Evolutionary conservation across 2,797 vertebrate genomes (phyloP).

Genomic region (Parotocinclus haroldoi): DNA sequence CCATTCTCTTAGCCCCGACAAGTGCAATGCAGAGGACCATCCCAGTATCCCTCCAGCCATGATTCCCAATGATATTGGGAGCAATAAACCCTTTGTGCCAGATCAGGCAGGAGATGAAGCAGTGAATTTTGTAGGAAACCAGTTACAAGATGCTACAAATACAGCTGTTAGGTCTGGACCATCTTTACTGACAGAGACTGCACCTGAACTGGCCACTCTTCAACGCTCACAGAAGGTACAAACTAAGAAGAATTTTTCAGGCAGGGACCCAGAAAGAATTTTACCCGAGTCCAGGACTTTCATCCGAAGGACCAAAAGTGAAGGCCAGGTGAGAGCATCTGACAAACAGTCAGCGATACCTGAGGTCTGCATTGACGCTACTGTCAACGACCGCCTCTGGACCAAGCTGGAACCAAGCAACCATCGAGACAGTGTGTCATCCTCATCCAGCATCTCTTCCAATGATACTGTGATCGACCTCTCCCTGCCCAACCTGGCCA

Average conservation of each 20-base stretch:
- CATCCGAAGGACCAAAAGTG: slow-evolving; percentile 71
- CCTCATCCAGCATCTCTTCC: slow-evolving; percentile 93
- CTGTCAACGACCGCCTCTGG: slow-evolving; percentile 84
- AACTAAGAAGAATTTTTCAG: slow-evolving; percentile 51
- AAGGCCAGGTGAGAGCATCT: slow-evolving; percentile 62
- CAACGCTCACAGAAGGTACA: slow-evolving; percentile 32
- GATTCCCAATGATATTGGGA: slow-evolving; percentile 41
- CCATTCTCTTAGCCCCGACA: slow-evolving; percentile 9
- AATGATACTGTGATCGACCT: slow-evolving; percentile 91
- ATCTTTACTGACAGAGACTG: slow-evolving; percentile 5
- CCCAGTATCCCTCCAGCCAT: slow-evolving; percentile 22
- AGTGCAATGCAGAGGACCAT: slow-evolving; percentile 20
- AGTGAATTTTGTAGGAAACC: not conserved
- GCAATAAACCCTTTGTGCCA: slow-evolving; percentile 18
- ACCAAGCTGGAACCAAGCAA: slow-evolving; percentile 79
- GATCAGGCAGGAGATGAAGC: slow-evolving; percentile 14
- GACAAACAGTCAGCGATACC: slow-evolving; percentile 67
- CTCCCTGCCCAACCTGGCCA: slow-evolving; percentile 80
- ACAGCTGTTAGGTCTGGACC: slow-evolving; percentile 21
- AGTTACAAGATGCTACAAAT: not conserved
- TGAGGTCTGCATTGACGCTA: slow-evolving; percentile 78
- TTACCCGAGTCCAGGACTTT: slow-evolving; percentile 45
- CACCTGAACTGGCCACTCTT: slow-evolving; percentile 13
- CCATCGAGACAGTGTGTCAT: slow-evolving; percentile 86
- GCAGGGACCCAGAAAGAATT: slow-evolving; percentile 32